Evolutionary conservation across 2,888 invertebrate species (phyloP).

Genomic region (Andrena hattorfiana): DNA sequence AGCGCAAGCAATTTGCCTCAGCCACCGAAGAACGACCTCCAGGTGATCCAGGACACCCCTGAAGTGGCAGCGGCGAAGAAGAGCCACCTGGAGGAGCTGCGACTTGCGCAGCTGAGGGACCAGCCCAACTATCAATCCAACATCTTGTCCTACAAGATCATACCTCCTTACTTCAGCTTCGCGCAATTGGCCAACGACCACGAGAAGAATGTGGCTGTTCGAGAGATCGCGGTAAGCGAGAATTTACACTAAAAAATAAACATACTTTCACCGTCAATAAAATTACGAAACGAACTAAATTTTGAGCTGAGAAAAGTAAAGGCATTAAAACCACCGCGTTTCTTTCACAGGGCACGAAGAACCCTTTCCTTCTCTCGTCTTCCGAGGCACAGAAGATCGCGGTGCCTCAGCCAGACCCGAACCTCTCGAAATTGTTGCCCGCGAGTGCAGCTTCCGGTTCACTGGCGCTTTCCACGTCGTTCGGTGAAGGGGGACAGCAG

Average conservation of each 20-base stretch:
- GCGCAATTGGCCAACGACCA: conserved; percentile 54
- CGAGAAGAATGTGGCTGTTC: conserved; percentile 23
- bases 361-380: conserved; percentile 74
- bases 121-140: conserved; percentile 58
- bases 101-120: conserved; percentile 49
- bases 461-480: background rate
- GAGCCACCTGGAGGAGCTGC: conserved; percentile 81
- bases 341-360: conserved; percentile 59
- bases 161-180: conserved; percentile 61
- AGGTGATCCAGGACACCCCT: conserved; percentile 84
- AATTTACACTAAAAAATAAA: background rate
- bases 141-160: conserved; percentile 67
- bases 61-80: conserved; percentile 85
- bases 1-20: conserved; percentile 87
- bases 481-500: background rate
- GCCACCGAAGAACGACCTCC: conserved; percentile 73
- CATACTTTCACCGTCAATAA: background rate
- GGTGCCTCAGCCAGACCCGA: conserved; percentile 74
- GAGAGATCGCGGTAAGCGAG: conserved; percentile 53
- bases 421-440: conserved; percentile 42
- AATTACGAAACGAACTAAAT: background rate
- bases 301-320: no score
- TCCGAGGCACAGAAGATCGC: conserved; percentile 74
- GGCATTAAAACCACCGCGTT: background rate
- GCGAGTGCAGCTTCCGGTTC: conserved; percentile 11